Evolutionary conservation across 2,113 vertebrate genomes (phyloP), one percentile per base, ranked within the genome.

Genomic region (Myotis lucifugus): DNA sequence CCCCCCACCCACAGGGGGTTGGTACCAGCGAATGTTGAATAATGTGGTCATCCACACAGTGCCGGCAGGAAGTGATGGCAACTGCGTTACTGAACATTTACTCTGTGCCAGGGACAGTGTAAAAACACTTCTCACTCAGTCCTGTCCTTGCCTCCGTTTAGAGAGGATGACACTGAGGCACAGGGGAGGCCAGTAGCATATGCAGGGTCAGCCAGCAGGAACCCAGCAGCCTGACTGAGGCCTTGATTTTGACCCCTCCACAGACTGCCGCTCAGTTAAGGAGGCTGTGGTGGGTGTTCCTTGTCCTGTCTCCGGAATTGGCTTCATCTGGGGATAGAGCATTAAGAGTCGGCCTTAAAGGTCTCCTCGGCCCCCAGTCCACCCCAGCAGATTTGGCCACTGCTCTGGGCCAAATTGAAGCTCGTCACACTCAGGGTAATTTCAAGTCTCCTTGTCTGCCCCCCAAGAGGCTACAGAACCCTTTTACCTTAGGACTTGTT

Each of bases 241-340:
- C 70, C 88, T 27, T 23, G 40, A 56, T 17, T 77, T 32, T 23
- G 50, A 12, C 64, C 15, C 10, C 54, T 15, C 5, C 17, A 37
- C 48, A 25, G 6, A 14, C 4, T 9, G 78, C 54, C 32, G 70
- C 85, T 67, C 40, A 14, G 40, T 8, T 4, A 50, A 19, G 17
- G 29, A 70, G 34, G 61, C 78, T 54, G 37, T 14, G 23, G 40
- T 1, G 42, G 48, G 32, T 17, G 37, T 15, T 70, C 66, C 76
- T 40, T 37, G 54, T n/a, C 7, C 48, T 40, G 50, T 37, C 29
- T 14, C 52, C 52, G 48, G 67, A 46, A 93, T 52, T 88, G 25
- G 50, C 54, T 56, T 50, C 70, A 73, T 46, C 74, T 32, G 29
- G 56, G 27, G 56, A 88, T 84, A 59, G 91, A 88, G 88, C 59